phyloP scores from a whole-genome alignment of 2,113 vertebrate genomes.

The Isurus oxyrinchus region DNA sequence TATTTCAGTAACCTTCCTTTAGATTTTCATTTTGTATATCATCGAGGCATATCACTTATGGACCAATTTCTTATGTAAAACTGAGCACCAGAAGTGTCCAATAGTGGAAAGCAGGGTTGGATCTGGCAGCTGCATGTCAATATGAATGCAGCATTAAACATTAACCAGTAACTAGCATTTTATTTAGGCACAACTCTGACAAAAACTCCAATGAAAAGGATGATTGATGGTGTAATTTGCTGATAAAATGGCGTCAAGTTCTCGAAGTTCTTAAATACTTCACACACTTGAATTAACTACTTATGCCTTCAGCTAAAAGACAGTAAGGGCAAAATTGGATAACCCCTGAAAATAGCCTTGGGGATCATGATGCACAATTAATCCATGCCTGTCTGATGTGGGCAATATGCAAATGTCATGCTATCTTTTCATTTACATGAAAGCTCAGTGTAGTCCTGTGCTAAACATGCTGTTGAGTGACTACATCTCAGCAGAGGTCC shows the following conservation, averaged over 20 bases:
- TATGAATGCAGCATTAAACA: background rate
- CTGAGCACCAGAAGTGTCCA: background rate
- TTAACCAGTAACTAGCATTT: background rate
- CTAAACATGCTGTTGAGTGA: too few relatives aligned
- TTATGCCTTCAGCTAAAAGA: background rate
- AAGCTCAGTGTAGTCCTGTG: too few relatives aligned
- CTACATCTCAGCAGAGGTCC: too few relatives aligned
- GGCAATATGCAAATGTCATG: too few relatives aligned
- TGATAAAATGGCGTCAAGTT: background rate
- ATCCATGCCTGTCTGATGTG: too few relatives aligned
- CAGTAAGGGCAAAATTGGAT: background rate
- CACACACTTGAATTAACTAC: background rate
- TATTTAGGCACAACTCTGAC: background rate
- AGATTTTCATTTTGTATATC: background rate
- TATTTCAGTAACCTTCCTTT: background rate
- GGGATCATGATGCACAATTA: too few relatives aligned
- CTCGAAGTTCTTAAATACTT: background rate
- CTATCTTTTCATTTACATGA: too few relatives aligned
- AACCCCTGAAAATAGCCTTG: too few relatives aligned
- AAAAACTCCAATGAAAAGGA: background rate
- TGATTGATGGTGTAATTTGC: background rate
- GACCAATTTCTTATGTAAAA: background rate
- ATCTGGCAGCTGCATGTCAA: background rate
- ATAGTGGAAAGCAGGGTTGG: background rate
- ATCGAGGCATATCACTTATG: background rate